Percentiles rank a stretch among this genome's conserved stretches.
phyloP scores from a whole-genome alignment of 35 echinoderm and acorn worm species.

The Amphiura filiformis region DNA sequence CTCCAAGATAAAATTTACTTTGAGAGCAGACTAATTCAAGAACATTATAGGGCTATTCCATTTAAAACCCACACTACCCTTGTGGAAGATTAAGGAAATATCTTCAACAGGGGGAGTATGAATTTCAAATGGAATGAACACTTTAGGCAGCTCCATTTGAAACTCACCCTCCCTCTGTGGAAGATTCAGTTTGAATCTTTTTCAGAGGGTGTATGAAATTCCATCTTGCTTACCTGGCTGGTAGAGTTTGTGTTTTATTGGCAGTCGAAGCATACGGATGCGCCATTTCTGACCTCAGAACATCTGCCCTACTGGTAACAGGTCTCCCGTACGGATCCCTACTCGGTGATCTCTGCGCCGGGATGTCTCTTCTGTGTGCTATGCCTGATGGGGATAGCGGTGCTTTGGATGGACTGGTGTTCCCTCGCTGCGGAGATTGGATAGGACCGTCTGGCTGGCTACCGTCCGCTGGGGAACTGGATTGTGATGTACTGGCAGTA shows the following conservation, averaged over 20 bases:
- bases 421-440: not conserved
- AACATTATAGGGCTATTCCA: no score
- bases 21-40: no score
- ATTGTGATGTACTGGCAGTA: not conserved
- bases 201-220: no score
- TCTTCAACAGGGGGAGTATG: no score
- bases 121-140: no score
- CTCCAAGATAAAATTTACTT: no score
- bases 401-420: not conserved
- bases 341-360: not conserved
- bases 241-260: not conserved
- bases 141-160: no score
- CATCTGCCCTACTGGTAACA: not conserved
- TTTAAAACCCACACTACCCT: no score
- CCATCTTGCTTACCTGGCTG: not conserved
- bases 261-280: not conserved
- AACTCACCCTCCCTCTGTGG: no score
- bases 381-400: not conserved
- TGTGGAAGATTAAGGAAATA: no score
- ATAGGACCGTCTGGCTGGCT: not conserved
- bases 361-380: not conserved
- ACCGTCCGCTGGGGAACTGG: not conserved
- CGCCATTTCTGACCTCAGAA: not conserved
- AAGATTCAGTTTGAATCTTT: no score
- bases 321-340: not conserved